Conservation (phyloP, 1,140 invertebrate species). For the Grapholita molesta region DNA sequence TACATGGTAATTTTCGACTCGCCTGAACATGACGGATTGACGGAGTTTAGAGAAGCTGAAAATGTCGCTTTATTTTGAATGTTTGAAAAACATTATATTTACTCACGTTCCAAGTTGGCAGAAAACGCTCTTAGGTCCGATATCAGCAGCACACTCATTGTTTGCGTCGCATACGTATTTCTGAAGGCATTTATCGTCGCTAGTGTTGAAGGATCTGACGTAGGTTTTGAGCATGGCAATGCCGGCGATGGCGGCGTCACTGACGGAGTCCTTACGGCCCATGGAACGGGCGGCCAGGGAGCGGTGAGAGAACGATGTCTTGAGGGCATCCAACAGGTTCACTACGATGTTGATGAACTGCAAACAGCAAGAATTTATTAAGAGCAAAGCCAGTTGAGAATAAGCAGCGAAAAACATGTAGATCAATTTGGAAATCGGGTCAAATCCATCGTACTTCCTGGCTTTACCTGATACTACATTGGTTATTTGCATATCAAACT, state of each 20-base stretch:
- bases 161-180: constrained; percentile 93
- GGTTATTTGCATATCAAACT: constrained; percentile 4
- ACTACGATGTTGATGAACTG: constrained; percentile 95
- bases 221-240: constrained; percentile 94
- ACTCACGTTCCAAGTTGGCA: constrained; percentile 96
- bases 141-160: constrained; percentile 89
- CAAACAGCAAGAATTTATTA: constrained; percentile 32
- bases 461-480: constrained; percentile 3
- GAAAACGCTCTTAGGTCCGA: constrained; percentile 91
- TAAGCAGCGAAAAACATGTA: not conserved
- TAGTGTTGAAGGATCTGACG: constrained; percentile 88
- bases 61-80: not conserved
- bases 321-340: constrained; percentile 92
- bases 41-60: not conserved
- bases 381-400: not conserved
- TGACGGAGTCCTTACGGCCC: constrained; percentile 90
- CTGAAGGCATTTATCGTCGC: constrained; percentile 88
- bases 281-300: constrained; percentile 88
- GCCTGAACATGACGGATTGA: not conserved
- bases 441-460: not conserved
- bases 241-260: constrained; percentile 90
- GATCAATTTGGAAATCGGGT: not conserved
- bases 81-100: not conserved
- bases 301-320: constrained; percentile 94
- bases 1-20: no score